These are phyloP conservation scores for Melolontha melolontha DNA, from an alignment of 2,888 invertebrate species.

Conservation along the genomic window DNA sequence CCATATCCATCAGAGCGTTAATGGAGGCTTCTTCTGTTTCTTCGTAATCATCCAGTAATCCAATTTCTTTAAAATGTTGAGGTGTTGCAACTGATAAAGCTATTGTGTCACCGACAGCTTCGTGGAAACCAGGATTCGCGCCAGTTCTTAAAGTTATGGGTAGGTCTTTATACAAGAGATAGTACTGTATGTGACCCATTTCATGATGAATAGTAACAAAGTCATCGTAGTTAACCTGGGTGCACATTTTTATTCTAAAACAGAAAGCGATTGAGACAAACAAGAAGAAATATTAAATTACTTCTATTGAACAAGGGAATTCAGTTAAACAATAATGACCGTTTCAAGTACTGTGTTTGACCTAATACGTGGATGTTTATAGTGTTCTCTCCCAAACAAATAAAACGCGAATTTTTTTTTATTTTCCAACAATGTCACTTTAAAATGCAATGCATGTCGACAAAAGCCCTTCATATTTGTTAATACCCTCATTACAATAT, in stretches of 20 bases:
- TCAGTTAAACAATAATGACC: too few species aligned
- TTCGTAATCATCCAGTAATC: constrained; percentile 59
- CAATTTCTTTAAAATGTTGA: constrained; percentile 65
- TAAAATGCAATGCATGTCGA: too few species aligned
- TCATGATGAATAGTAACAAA: constrained; percentile 80
- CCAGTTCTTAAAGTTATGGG: constrained; percentile 68
- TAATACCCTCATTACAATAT: too few species aligned
- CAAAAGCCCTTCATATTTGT: too few species aligned
- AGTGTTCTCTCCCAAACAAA: too few species aligned
- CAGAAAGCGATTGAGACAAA: too few species aligned
- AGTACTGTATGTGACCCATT: constrained; percentile 77
- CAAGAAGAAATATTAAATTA: too few species aligned
- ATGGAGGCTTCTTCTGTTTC: constrained; percentile 62
- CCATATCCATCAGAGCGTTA: constrained; percentile 66
- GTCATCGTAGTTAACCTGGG: constrained; percentile 69
- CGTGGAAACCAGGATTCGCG: constrained; percentile 73
- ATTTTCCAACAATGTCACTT: too few species aligned
- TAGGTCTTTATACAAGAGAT: constrained; percentile 70
- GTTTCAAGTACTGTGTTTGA: too few species aligned
- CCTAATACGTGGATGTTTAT: too few species aligned
- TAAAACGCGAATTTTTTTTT: too few species aligned
- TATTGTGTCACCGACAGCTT: constrained; percentile 73
- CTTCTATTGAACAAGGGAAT: too few species aligned
- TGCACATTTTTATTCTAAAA: constrained; percentile 72
- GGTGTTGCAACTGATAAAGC: constrained; percentile 70